A percentile compares a stretch with the other conserved stretches of the same genome.
phyloP scores from a whole-genome alignment of 2,113 vertebrate genomes.

The Desmodus rotundus region DNA sequence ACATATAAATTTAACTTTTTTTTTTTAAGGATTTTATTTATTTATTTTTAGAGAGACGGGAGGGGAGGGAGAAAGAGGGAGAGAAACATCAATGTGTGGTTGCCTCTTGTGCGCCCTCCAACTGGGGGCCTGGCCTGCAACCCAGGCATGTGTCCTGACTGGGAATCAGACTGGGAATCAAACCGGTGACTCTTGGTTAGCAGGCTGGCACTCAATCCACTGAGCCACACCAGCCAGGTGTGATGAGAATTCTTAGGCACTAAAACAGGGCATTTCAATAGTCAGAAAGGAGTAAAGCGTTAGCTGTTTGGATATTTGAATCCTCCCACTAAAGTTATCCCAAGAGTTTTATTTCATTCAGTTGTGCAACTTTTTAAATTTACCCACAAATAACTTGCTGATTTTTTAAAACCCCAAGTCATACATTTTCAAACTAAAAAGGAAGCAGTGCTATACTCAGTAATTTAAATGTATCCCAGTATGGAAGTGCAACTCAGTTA shows the following conservation, averaged over 20 bases:
- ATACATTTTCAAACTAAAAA: constrained; percentile 37
- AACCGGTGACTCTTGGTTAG: too few relatives aligned
- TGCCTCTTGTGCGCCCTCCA: too few relatives aligned
- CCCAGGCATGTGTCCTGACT: too few relatives aligned
- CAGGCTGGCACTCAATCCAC: too few relatives aligned
- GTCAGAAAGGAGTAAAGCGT: constrained; percentile 15
- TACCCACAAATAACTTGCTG: constrained; percentile 43
- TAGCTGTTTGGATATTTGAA: constrained; percentile 26
- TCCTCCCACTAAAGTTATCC: neutral
- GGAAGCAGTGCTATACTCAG: neutral
- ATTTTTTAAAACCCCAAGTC: constrained; percentile 42
- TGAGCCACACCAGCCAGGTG: too few relatives aligned
- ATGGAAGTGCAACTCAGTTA: constrained; percentile 53
- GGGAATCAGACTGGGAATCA: too few relatives aligned
- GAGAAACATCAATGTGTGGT: too few relatives aligned
- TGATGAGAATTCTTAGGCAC: constrained; percentile 29
- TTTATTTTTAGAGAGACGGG: too few relatives aligned
- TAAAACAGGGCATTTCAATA: neutral
- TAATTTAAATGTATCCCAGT: constrained; percentile 39
- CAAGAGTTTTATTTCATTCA: constrained; percentile 33
- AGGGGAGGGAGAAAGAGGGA: too few relatives aligned
- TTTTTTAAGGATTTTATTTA: too few relatives aligned
- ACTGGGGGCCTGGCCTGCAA: too few relatives aligned
- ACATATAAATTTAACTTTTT: constrained; percentile 54
- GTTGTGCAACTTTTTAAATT: constrained; percentile 24